phyloP scores from a whole-genome alignment of 2,888 invertebrate genomes.

The Dynastes hyllus region DNA sequence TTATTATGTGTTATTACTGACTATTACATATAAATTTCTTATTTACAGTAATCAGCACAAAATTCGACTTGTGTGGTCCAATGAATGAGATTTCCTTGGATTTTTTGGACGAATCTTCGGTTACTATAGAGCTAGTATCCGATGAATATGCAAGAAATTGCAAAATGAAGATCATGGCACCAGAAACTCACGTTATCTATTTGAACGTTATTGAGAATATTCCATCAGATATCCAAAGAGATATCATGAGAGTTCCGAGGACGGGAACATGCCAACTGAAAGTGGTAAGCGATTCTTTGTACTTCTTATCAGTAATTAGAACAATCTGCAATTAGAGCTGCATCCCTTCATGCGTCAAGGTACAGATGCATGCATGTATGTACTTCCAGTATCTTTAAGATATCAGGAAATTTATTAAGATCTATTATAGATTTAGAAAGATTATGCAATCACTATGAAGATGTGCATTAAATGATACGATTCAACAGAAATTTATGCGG shows the following conservation, averaged over 20 bases:
- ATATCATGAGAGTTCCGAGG: not conserved
- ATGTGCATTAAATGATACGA: too few species aligned
- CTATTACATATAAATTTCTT: not conserved
- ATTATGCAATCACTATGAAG: too few species aligned
- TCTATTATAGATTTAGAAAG: too few species aligned
- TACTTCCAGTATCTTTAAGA: too few species aligned
- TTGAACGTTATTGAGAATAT: constrained; percentile 55
- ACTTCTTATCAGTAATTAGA: not conserved
- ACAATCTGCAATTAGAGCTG: not conserved
- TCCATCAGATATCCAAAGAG: constrained; percentile 39
- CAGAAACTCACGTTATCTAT: constrained; percentile 63
- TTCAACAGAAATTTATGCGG: too few species aligned
- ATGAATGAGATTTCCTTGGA: constrained; percentile 52
- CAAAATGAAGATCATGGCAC: constrained; percentile 61
- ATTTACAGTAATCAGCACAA: constrained; percentile 57
- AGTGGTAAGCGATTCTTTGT: constrained; percentile 60
- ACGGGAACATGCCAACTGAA: constrained; percentile 61
- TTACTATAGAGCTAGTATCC: constrained; percentile 58
- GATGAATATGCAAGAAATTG: constrained; percentile 57
- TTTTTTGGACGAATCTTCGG: constrained; percentile 55
- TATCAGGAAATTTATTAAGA: too few species aligned
- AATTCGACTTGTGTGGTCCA: constrained; percentile 59
- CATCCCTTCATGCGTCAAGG: not conserved
- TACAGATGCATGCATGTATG: not conserved
- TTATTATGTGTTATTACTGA: too few species aligned